Base-by-base conservation (phyloP, 2,888 invertebrate genomes). In the Chrysolina oricalcia region DNA sequence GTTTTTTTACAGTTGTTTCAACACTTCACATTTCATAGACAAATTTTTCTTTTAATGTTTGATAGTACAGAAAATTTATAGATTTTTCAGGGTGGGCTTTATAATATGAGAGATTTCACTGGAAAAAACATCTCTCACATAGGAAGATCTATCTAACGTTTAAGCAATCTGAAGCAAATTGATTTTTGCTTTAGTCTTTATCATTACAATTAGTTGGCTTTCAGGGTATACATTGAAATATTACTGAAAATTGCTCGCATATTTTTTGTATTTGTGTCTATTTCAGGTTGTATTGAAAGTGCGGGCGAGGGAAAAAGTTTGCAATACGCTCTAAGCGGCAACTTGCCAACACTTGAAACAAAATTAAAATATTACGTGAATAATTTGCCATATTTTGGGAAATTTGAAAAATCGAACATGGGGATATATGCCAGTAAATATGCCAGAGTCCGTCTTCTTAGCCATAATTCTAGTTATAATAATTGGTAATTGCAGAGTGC, bases 291-390 rank as follows among this genome's bases (percentile, higher is more conserved):
- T 65, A 71, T 71, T 11, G 50, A 78, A 75, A 84, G 88, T 87
- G 89, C 88, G 87, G 89, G 89, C 88, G 83, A 83, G 88, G 88
- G 88, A 87, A 85, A 80, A 83, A 87, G 87, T 88, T 87, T 88
- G 89, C 89, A 89, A 89, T 89, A 88, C 84, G 88, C 88, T 88
- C 83, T 82, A 87, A 88, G 88, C 87, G 84, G 86, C 87, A 87
- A 86, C 85, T 86, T 83, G 82, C 87, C 86, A n/a, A 86, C 87
- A 87, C 87, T 87, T 83, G 87, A 87, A 87, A 74, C 75, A 81
- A 73, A 72, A 56, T 67, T 62, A 13, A 19, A 19, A 62, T 50
- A 40, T 43, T 65, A 64, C 68, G 73, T 77, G 72, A 72, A 77
- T 75, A 50, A 65, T 48, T 65, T 79, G 76, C 76, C 79, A 78